Conservation (phyloP, 2,113 vertebrate species). For the Agelaius tricolor region DNA sequence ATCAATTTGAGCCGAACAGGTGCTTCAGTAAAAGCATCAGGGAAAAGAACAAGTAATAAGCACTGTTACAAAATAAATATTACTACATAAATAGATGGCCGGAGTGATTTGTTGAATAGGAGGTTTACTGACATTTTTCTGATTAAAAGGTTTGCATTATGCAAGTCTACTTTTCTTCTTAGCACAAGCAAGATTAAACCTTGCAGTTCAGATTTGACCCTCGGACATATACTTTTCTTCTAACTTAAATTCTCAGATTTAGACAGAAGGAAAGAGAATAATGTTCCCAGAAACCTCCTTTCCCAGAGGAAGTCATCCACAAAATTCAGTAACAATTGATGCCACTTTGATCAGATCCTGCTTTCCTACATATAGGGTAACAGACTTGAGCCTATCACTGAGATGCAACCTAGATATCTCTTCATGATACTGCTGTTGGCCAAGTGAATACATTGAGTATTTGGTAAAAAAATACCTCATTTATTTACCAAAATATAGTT, state of each 20-base stretch:
- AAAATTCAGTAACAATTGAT: not conserved
- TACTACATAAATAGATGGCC: not conserved
- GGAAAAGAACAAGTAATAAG: not conserved
- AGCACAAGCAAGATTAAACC: not conserved
- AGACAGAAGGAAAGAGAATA: not conserved
- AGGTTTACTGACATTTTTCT: not conserved
- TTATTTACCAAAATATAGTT: not conserved
- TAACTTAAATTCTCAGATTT: not conserved
- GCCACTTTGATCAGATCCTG: not conserved
- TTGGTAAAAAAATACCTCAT: not conserved
- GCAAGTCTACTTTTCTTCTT: not conserved
- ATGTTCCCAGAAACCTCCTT: not conserved
- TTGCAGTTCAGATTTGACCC: not conserved
- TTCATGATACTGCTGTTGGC: not conserved
- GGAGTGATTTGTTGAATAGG: not conserved
- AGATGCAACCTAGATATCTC: not conserved
- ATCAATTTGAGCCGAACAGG: not conserved
- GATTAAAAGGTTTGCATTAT: not conserved
- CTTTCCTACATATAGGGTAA: not conserved
- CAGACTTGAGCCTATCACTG: not conserved
- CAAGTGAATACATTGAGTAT: not conserved
- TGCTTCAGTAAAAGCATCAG: not conserved
- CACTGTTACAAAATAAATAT: not conserved
- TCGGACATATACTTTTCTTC: not conserved
- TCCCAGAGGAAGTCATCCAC: not conserved